Conservation (phyloP, 2,888 invertebrate genomes). For the Scotopteryx bipunctaria region DNA sequence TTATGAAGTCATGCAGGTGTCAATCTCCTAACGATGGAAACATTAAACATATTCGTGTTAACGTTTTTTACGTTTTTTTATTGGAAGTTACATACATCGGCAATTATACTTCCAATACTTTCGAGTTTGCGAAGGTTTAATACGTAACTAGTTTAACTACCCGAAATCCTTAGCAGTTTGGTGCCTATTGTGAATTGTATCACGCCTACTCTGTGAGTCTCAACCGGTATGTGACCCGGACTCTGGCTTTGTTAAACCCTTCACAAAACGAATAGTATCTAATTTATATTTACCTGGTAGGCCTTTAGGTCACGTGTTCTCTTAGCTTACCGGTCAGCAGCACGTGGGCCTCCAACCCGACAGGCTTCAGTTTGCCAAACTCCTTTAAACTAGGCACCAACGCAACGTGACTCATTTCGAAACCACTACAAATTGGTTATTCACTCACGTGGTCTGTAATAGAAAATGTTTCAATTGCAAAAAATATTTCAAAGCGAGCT, state of each 20-base stretch:
- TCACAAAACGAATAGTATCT: not conserved
- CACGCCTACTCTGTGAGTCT: not conserved
- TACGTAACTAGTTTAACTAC: too few species aligned
- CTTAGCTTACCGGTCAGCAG: slow-evolving; percentile 41
- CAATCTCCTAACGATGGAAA: slow-evolving; percentile 47
- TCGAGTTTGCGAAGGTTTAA: too few species aligned
- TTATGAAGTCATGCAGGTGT: slow-evolving; percentile 61
- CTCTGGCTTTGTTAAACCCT: not conserved
- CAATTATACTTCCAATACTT: too few species aligned
- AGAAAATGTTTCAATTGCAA: slow-evolving; percentile 37
- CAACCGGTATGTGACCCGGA: not conserved
- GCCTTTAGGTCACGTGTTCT: slow-evolving; percentile 53
- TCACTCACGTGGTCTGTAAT: slow-evolving; percentile 63
- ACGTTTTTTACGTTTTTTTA: too few species aligned
- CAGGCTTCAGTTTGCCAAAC: slow-evolving; percentile 65
- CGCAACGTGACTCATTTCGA: slow-evolving; percentile 68
- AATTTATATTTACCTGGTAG: too few species aligned
- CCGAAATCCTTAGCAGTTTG: not conserved
- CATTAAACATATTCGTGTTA: slow-evolving; percentile 44
- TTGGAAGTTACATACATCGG: too few species aligned
- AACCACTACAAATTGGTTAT: slow-evolving; percentile 61
- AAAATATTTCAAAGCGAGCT: slow-evolving; percentile 1
- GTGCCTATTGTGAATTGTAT: not conserved
- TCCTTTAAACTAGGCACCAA: slow-evolving; percentile 52
- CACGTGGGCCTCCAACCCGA: slow-evolving; percentile 48